Conservation (phyloP, 1,140 invertebrate species). For the Asbolus verrucosus region DNA sequence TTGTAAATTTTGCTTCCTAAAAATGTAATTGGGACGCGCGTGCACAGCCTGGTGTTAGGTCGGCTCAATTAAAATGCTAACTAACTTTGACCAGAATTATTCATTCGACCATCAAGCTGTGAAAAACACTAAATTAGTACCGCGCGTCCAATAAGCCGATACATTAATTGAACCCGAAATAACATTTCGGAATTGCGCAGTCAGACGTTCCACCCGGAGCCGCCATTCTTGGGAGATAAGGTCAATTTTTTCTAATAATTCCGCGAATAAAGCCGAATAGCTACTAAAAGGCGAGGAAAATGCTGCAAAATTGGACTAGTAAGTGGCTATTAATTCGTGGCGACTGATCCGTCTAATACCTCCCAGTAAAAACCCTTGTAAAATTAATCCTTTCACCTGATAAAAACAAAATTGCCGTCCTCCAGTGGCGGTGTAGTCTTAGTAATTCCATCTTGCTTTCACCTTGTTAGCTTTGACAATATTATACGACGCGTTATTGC, state of each 20-base stretch:
- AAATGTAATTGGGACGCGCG: no score
- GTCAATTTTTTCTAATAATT: neutral
- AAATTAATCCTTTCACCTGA: slow-evolving; percentile 38
- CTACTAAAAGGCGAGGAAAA: slow-evolving; percentile 10
- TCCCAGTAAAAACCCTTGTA: slow-evolving; percentile 29
- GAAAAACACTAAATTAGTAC: slow-evolving; percentile 28
- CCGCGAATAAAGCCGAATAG: slow-evolving; percentile 3
- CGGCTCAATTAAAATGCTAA: slow-evolving; percentile 28
- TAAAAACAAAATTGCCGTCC: slow-evolving; percentile 31
- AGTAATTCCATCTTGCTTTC: slow-evolving; percentile 30
- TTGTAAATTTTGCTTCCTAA: no score
- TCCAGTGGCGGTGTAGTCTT: slow-evolving; percentile 11
- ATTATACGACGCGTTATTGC: slow-evolving; percentile 26
- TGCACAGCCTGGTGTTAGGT: no score
- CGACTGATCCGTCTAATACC: slow-evolving; percentile 33
- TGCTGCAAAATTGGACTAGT: slow-evolving; percentile 26
- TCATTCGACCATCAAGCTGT: slow-evolving; percentile 17
- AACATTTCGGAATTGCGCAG: neutral
- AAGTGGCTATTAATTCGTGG: slow-evolving; percentile 35
- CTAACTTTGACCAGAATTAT: slow-evolving; percentile 8
- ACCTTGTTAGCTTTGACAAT: slow-evolving; percentile 35
- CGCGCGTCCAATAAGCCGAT: slow-evolving; percentile 1
- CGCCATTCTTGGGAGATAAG: neutral
- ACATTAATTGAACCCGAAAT: neutral
- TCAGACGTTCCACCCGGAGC: neutral